Evolutionary conservation across 2,113 vertebrate species (phyloP).

Genomic region (Motacilla alba): DNA sequence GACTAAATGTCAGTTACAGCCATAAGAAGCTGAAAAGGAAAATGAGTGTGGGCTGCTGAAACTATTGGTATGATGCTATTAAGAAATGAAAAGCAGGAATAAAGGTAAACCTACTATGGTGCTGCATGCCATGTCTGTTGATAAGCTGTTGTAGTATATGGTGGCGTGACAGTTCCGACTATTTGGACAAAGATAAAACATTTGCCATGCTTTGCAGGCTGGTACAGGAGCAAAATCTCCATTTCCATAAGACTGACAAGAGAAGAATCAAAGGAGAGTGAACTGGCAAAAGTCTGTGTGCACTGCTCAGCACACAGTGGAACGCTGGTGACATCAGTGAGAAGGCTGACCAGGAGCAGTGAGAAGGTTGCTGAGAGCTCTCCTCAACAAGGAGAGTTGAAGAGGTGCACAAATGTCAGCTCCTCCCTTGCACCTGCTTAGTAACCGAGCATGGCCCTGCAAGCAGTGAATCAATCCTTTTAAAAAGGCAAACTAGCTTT

Average conservation of each 20-base stretch:
- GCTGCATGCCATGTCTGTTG: rapidly evolving
- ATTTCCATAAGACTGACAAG: background rate
- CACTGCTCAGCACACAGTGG: background rate
- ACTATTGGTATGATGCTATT: background rate
- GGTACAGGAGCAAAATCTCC: background rate
- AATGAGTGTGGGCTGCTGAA: background rate
- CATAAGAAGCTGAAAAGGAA: background rate
- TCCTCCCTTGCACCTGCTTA: background rate
- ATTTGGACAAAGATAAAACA: background rate
- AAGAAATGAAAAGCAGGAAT: background rate
- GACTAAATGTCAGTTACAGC: background rate
- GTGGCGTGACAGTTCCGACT: rapidly evolving
- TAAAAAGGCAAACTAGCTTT: background rate
- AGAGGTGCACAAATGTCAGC: background rate
- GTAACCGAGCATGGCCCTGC: rapidly evolving
- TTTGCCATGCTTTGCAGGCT: background rate
- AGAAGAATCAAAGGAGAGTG: background rate
- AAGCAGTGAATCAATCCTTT: background rate
- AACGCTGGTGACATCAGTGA: background rate
- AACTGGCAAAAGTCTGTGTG: background rate
- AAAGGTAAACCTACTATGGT: background rate
- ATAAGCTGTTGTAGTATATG: background rate
- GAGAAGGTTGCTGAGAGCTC: background rate
- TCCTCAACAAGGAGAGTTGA: background rate
- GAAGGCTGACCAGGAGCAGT: background rate